Evolutionary conservation across 2,888 invertebrate genomes (phyloP).

Genomic region (Scaeva pyrastri): DNA sequence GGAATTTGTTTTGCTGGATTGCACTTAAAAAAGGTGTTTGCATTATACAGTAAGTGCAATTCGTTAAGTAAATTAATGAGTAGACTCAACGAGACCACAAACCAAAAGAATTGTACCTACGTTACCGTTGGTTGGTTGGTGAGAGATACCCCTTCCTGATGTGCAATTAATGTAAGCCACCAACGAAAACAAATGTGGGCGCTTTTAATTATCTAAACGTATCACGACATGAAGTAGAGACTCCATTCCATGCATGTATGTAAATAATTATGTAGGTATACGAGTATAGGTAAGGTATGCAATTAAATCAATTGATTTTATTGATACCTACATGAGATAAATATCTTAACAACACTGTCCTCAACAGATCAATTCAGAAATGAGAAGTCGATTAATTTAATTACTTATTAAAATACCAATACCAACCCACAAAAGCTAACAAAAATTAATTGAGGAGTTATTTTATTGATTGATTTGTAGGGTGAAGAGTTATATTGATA

Average conservation of each 20-base stretch:
- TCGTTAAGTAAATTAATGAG: conserved; percentile 75
- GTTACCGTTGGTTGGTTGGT: no score
- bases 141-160: not conserved
- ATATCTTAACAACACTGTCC: not conserved
- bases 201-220: conserved; percentile 42
- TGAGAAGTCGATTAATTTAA: not conserved
- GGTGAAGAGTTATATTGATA: no score
- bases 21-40: conserved; percentile 16
- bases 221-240: no score
- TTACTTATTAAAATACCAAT: not conserved
- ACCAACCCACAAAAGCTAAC: no score
- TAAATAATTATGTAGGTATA: not conserved
- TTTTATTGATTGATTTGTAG: not conserved
- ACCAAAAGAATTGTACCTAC: conserved; percentile 18
- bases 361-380: not conserved
- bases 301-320: conserved; percentile 55
- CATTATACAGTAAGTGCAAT: conserved; percentile 68
- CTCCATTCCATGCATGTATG: not conserved
- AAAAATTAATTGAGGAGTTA: not conserved
- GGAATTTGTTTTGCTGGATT: conserved; percentile 12
- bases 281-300: no score
- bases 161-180: conserved; percentile 3
- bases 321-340: not conserved
- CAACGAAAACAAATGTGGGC: not conserved
- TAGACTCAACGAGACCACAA: conserved; percentile 54